These are phyloP conservation scores for Chaetodon trifascialis DNA, from an alignment of 2,113 vertebrate genomes.

Conservation along the genomic window DNA sequence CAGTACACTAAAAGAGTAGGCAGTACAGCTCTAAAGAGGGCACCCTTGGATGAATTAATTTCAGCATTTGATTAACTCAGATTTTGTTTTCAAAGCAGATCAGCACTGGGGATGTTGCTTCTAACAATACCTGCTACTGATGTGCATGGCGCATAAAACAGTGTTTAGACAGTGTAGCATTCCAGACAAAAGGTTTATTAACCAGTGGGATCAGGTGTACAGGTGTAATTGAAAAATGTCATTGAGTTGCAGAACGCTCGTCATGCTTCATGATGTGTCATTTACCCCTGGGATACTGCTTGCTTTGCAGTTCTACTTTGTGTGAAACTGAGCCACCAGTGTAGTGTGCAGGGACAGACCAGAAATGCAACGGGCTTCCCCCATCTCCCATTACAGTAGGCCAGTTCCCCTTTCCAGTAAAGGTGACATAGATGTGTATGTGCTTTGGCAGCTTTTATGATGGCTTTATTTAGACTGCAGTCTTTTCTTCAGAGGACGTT, in stretches of 20 bases:
- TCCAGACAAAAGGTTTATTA: not conserved
- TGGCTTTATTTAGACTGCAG: slow-evolving; percentile 9
- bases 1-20: not conserved
- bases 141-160: not conserved
- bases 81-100: not conserved
- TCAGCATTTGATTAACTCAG: not conserved
- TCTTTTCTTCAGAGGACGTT: not conserved
- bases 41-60: not conserved
- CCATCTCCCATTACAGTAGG: slow-evolving; percentile 65
- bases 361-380: slow-evolving; percentile 60
- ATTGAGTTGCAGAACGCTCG: not conserved
- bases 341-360: slow-evolving; percentile 46
- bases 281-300: slow-evolving; percentile 30
- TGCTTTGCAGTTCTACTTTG: slow-evolving; percentile 45
- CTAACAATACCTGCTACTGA: not conserved
- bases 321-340: slow-evolving; percentile 66
- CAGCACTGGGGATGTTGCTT: not conserved
- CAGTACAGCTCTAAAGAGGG: not conserved
- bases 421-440: slow-evolving; percentile 40
- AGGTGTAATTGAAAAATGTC: slow-evolving; percentile 34
- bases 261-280: slow-evolving; percentile 6
- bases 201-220: not conserved
- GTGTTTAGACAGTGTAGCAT: too few species aligned
- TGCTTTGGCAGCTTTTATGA: slow-evolving; percentile 8
- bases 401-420: slow-evolving; percentile 63